Evolutionary conservation across 2,888 invertebrate genomes (phyloP).

Genomic region (Nebria salina): DNA sequence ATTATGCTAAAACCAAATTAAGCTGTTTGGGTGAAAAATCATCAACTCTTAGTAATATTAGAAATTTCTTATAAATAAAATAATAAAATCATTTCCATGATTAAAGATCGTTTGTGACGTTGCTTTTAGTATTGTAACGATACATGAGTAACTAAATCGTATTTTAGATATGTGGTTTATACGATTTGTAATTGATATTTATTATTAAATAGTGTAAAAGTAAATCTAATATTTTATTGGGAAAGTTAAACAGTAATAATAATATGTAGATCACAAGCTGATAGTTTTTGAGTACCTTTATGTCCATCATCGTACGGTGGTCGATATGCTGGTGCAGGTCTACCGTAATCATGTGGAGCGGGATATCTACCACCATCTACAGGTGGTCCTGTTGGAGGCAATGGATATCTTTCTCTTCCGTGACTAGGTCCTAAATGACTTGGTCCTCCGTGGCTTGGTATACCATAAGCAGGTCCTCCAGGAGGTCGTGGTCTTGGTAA

Average conservation of each 20-base stretch:
- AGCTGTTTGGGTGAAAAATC: too few relatives aligned
- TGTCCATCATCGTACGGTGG: conserved; percentile 36
- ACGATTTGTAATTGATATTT: background rate
- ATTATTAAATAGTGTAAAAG: background rate
- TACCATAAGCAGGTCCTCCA: background rate
- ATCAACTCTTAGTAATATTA: too few relatives aligned
- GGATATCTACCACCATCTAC: background rate
- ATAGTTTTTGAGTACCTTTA: conserved; percentile 30
- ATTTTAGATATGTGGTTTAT: too few relatives aligned
- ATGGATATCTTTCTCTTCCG: conserved; percentile 11
- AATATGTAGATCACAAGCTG: conserved; percentile 31
- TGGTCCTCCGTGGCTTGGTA: too few relatives aligned
- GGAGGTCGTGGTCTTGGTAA: background rate
- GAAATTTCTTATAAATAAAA: too few relatives aligned
- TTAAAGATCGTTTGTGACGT: too few relatives aligned
- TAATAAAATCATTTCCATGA: too few relatives aligned
- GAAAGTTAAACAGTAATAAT: conserved; percentile 5
- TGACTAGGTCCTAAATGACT: background rate
- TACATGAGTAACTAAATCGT: too few relatives aligned
- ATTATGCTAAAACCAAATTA: too few relatives aligned
- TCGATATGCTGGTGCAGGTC: conserved; percentile 11
- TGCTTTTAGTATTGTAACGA: too few relatives aligned
- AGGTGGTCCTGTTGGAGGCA: conserved; percentile 27
- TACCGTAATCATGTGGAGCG: conserved; percentile 2
- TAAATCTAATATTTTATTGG: background rate